These are phyloP conservation scores for Mus spicilegus DNA, from an alignment of 2,113 vertebrate species.

Conservation along the genomic window DNA sequence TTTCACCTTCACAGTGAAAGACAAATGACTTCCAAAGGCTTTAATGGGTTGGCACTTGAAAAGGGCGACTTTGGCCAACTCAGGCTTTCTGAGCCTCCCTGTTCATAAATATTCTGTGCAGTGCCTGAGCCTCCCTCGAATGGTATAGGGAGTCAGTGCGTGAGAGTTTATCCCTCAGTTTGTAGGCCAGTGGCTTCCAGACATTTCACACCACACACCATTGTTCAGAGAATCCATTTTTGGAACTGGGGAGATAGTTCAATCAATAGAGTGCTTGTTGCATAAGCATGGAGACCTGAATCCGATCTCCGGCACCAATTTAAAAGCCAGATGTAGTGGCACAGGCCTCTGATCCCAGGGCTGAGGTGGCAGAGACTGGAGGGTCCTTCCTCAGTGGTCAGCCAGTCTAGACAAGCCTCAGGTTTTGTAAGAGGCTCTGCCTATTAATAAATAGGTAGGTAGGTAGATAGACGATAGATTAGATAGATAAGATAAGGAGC, in stretches of 20 bases:
- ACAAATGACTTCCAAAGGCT: constrained; percentile 66
- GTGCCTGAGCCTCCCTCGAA: constrained; percentile 22
- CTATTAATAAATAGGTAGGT: too few relatives aligned
- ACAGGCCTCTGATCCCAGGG: not conserved
- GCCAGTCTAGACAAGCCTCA: not conserved
- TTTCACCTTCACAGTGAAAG: constrained; percentile 80
- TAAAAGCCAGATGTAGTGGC: not conserved
- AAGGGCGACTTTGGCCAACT: constrained; percentile 1
- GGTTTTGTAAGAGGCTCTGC: too few relatives aligned
- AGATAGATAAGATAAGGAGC: not conserved
- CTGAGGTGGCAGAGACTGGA: not conserved
- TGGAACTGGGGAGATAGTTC: not conserved
- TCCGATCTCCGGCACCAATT: fast-evolving
- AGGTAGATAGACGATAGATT: too few relatives aligned
- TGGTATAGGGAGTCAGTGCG: not conserved
- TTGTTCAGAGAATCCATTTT: not conserved
- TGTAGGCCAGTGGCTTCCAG: not conserved
- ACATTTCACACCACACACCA: not conserved
- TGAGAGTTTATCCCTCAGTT: not conserved
- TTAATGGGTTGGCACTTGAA: constrained; percentile 57
- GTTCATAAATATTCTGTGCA: constrained; percentile 44
- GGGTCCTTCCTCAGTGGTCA: not conserved
- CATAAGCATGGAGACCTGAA: not conserved
- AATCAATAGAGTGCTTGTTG: not conserved
- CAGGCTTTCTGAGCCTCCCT: not conserved